Evolutionary conservation across 35 echinoderm and acorn worm species (phyloP), one percentile per base, ranked within the genome.

Genomic region (Apostichopus parvimensis): DNA sequence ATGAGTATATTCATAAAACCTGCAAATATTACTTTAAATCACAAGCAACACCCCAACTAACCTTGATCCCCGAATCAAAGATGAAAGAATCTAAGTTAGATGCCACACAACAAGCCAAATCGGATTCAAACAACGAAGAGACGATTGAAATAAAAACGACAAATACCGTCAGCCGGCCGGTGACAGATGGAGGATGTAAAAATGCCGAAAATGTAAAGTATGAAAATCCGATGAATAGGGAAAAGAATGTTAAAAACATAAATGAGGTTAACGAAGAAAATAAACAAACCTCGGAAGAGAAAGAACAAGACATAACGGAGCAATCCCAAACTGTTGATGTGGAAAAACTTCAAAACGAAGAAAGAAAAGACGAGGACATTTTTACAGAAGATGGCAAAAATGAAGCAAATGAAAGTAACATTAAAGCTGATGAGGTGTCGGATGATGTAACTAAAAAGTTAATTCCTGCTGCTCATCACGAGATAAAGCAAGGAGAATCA

Each of bases 1-100:
- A 71, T 8, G 64, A 23, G 6, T 88, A 45, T 21, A 73, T 88
- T 3, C 34, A 8, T 18, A 88, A 88, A 75, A 75, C 68, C 4
- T 88, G 86, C 14, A 17, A 70, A 18, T 55, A 88, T 21, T 88
- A 88, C 54, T 88, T 25, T 26, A 15, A 88, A 18, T 72, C 14
- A 25, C 6, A 82, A 82, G 6, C 2, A 18, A n/a, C 24, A 17
- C 17, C 71, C 14, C 13, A 73, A 73, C 6, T 73, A 22, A 6
- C 71, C 6, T n/a, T n/a, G 79, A 14, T 57, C 45, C 6, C 0
- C 13, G 21, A 82, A 18, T 6, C 55, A 82, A 82, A 82, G 14
- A 25, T 1, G 6, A 13, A 8, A 23, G 8, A 23, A 53, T 54
- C 25, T 81, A 17, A 4, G 57, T 58, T 58, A 9, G 57, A 58